phyloP scores from a whole-genome alignment of 2,888 invertebrate genomes.

The Sisyra terminalis region DNA sequence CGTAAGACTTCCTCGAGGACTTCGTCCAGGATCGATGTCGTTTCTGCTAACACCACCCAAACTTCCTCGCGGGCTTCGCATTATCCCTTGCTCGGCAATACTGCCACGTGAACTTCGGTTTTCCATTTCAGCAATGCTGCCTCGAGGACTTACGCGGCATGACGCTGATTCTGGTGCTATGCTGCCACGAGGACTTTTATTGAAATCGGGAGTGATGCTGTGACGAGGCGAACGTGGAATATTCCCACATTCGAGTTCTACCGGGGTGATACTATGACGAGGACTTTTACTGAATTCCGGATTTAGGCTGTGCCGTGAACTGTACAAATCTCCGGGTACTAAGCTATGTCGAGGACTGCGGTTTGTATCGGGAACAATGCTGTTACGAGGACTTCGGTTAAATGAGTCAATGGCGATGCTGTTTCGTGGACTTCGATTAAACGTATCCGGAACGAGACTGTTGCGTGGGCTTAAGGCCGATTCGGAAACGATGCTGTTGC shows the following conservation, averaged over 20 bases:
- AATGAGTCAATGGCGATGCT: constrained; percentile 32
- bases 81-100: constrained; percentile 28
- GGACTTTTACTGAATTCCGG: constrained; percentile 28
- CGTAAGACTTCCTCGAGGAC: constrained; percentile 41
- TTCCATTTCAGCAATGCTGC: constrained; percentile 27
- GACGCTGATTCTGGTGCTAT: constrained; percentile 36
- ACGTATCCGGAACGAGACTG: constrained; percentile 31
- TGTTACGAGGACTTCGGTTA: constrained; percentile 38
- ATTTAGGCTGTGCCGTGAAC: constrained; percentile 34
- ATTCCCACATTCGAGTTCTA: constrained; percentile 32
- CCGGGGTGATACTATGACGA: constrained; percentile 43
- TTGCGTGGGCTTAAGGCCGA: constrained; percentile 30
- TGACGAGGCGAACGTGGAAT: constrained; percentile 40
- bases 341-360: constrained; percentile 45
- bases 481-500: constrained; percentile 42
- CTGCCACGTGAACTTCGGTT: constrained; percentile 44
- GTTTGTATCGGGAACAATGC: constrained; percentile 27
- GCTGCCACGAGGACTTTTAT: constrained; percentile 37
- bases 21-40: constrained; percentile 27
- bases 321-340: constrained; percentile 35
- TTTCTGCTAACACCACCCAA: constrained; percentile 31
- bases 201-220: constrained; percentile 33
- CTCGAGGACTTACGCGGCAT: constrained; percentile 39
- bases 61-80: constrained; percentile 30
- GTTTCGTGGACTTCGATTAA: constrained; percentile 29